phyloP scores from a whole-genome alignment of 2,888 invertebrate species.

The Ectobius pallidus region DNA sequence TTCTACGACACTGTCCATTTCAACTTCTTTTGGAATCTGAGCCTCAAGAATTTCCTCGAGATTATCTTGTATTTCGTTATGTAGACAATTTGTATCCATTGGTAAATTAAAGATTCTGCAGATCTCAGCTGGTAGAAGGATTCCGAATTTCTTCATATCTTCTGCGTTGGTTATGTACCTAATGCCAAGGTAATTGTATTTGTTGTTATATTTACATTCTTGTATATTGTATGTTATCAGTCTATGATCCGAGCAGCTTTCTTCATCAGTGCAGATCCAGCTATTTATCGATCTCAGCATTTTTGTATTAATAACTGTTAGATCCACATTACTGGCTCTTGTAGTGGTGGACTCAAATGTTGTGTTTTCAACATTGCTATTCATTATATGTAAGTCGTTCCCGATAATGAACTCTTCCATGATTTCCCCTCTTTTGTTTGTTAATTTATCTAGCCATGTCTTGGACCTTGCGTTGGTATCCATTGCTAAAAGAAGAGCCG shows the following conservation, averaged over 20 bases:
- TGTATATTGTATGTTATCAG: not conserved
- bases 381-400: not conserved
- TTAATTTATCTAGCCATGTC: not conserved
- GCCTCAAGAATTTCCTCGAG: not conserved
- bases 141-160: not conserved
- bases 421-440: conserved; percentile 4
- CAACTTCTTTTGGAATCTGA: not conserved
- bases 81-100: not conserved
- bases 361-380: not conserved
- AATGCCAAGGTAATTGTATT: not conserved
- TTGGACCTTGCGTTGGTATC: not conserved
- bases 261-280: not conserved
- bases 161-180: not conserved
- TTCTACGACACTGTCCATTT: not conserved
- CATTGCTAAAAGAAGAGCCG: not conserved
- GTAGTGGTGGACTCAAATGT: not conserved
- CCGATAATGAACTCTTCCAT: not conserved
- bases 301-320: not conserved
- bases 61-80: not conserved
- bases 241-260: not conserved
- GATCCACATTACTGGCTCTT: not conserved
- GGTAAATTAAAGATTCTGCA: not conserved
- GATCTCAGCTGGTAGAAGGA: not conserved
- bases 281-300: not conserved
- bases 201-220: not conserved